These are phyloP conservation scores for Ferrisia virgata DNA, from an alignment of 2,888 invertebrate genomes.

Conservation along the genomic window DNA sequence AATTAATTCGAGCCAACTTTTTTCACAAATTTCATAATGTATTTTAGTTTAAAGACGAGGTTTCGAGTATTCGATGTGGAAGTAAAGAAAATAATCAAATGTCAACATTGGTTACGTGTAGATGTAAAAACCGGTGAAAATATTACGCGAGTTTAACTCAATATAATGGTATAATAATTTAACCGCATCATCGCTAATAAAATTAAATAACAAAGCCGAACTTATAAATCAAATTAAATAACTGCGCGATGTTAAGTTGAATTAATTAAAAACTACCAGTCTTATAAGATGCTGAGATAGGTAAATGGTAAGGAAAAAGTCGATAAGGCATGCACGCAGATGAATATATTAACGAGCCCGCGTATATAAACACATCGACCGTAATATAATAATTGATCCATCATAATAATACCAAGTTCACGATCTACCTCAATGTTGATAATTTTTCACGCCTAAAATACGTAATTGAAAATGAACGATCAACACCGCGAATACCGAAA, in stretches of 20 bases:
- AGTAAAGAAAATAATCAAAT: neutral
- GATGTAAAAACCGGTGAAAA: too few species aligned
- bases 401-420: neutral
- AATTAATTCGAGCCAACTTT: neutral
- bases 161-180: too few species aligned
- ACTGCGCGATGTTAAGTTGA: too few species aligned
- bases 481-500: neutral
- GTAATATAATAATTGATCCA: neutral
- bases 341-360: neutral
- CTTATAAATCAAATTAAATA: too few species aligned
- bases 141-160: too few species aligned
- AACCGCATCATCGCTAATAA: too few species aligned
- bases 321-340: too few species aligned
- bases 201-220: too few species aligned
- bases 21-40: neutral
- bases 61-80: too few species aligned
- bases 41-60: neutral
- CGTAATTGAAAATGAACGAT: neutral
- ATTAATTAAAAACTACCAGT: too few species aligned
- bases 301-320: neutral
- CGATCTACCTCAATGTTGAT: neutral
- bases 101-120: too few species aligned
- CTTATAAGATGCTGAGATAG: neutral
- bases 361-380: neutral
- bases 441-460: neutral